Conservation (phyloP, 1,140 invertebrate genomes). For the Philopotamus ludificatus region DNA sequence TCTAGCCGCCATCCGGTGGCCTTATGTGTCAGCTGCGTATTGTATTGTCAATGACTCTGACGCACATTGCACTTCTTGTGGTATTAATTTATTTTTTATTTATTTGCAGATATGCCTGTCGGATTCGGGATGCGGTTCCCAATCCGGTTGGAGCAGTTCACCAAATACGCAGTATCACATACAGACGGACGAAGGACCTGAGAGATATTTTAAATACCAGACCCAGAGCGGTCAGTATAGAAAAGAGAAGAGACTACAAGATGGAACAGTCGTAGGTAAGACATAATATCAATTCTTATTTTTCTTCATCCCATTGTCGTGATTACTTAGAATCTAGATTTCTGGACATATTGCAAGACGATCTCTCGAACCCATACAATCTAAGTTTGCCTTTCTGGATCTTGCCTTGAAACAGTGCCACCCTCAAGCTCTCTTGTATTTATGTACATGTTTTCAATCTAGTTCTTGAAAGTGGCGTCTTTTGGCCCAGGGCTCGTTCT, state of each 20-base stretch:
- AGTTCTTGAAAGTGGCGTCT: too few species aligned
- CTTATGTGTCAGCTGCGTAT: conserved; percentile 14
- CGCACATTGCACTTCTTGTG: neutral
- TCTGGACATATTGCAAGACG: too few species aligned
- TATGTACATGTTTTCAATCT: too few species aligned
- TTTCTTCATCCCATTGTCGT: too few species aligned
- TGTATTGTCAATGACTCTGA: neutral
- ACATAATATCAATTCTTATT: too few species aligned
- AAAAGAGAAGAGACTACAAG: conserved; percentile 80
- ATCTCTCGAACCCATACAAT: too few species aligned
- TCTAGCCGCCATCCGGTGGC: conserved; percentile 7
- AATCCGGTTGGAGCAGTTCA: conserved; percentile 49
- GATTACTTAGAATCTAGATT: too few species aligned
- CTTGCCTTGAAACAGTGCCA: too few species aligned
- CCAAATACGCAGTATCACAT: conserved; percentile 73
- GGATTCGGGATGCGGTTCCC: conserved; percentile 41
- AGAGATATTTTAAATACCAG: conserved; percentile 82
- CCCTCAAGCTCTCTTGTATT: too few species aligned
- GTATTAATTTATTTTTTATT: neutral
- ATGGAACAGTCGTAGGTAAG: conserved; percentile 75
- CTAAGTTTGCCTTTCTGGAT: too few species aligned
- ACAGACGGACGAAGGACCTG: conserved; percentile 86
- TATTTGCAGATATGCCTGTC: conserved; percentile 46
- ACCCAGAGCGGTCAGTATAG: conserved; percentile 85
- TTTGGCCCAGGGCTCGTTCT: too few species aligned